Evolutionary conservation across 2,113 vertebrate genomes (phyloP).

Genomic region (Toxostoma redivivum): DNA sequence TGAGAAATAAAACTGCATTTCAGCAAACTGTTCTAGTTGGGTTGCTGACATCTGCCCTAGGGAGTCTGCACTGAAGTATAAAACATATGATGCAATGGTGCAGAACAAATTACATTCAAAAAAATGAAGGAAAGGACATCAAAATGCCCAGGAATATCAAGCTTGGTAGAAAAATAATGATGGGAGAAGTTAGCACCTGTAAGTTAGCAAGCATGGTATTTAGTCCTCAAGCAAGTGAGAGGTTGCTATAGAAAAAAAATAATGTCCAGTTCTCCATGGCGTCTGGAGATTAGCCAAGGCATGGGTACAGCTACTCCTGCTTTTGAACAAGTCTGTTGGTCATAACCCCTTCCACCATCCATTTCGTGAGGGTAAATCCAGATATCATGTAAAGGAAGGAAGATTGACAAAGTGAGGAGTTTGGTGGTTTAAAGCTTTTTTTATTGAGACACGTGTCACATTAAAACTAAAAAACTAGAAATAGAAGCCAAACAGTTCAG

Average conservation of each 20-base stretch:
- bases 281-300: neutral
- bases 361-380: neutral
- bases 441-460: neutral
- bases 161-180: neutral
- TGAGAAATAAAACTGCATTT: neutral
- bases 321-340: neutral
- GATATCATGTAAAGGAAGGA: neutral
- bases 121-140: neutral
- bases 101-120: slow-evolving; percentile 12
- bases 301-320: neutral
- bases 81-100: neutral
- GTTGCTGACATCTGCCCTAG: neutral
- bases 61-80: neutral
- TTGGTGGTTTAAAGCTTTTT: neutral
- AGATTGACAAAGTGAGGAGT: neutral
- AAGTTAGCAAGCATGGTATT: neutral
- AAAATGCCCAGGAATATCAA: neutral
- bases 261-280: neutral
- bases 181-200: neutral
- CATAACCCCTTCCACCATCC: neutral
- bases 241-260: neutral
- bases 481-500: neutral
- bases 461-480: neutral
- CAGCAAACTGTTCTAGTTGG: neutral
- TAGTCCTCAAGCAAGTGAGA: neutral